These are phyloP conservation scores for Nephrocerus scutellatus DNA, from an alignment of 2,888 invertebrate genomes.

Conservation along the genomic window DNA sequence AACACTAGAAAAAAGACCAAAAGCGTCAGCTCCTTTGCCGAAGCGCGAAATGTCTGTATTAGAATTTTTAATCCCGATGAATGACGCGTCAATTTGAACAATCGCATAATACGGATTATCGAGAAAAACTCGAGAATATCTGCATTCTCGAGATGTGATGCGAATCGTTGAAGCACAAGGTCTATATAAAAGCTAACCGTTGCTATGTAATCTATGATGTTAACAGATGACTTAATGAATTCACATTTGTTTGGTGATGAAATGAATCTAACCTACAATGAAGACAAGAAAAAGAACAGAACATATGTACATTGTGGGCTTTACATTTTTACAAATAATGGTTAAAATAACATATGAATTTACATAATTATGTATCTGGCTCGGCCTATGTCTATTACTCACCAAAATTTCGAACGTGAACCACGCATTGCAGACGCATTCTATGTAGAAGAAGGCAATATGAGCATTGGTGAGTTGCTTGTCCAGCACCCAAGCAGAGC, in stretches of 20 bases:
- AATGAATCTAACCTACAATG: constrained; percentile 66
- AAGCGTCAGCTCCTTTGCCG: constrained; percentile 91
- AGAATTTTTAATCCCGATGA: constrained; percentile 96
- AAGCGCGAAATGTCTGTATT: constrained; percentile 95
- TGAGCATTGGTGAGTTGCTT: constrained; percentile 92
- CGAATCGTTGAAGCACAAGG: constrained; percentile 80
- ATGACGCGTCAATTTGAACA: constrained; percentile 94
- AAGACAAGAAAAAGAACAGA: constrained; percentile 21
- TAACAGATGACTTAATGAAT: constrained; percentile 93
- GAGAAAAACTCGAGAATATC: constrained; percentile 96
- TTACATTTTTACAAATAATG: too few relatives aligned
- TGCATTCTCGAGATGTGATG: constrained; percentile 86
- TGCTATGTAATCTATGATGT: constrained; percentile 98
- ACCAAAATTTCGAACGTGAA: constrained; percentile 92
- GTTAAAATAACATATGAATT: too few relatives aligned
- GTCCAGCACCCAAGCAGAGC: constrained; percentile 77
- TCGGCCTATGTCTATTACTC: constrained; percentile 22
- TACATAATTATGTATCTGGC: constrained; percentile 11
- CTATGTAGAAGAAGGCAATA: constrained; percentile 95
- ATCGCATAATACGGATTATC: constrained; percentile 94
- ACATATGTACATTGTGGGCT: background rate
- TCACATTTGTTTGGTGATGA: constrained; percentile 90
- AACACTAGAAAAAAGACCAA: constrained; percentile 96
- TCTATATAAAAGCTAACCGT: constrained; percentile 98
- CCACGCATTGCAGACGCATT: constrained; percentile 98